Conservation (phyloP, 2,797 vertebrate species). For the Sebastes hubbsi region DNA sequence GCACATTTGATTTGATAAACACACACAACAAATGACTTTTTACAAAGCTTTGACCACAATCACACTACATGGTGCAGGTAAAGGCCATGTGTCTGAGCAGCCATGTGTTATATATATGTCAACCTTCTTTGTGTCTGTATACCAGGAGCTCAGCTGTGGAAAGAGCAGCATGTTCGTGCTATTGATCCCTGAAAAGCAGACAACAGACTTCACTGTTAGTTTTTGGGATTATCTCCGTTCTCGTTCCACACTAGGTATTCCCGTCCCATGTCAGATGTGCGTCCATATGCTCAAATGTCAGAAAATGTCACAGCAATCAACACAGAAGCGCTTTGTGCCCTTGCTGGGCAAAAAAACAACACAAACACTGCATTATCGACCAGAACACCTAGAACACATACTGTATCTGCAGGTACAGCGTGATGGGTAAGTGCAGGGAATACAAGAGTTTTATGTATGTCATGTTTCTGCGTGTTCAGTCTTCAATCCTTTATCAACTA, state of each 20-base stretch:
- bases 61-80: not conserved
- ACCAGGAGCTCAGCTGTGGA: constrained; percentile 59
- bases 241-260: constrained; percentile 84
- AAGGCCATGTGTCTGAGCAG: not conserved
- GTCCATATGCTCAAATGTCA: constrained; percentile 86
- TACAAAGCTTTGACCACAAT: not conserved
- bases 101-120: not conserved
- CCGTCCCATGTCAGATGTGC: constrained; percentile 78
- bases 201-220: constrained; percentile 80
- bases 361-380: constrained; percentile 33
- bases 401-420: constrained; percentile 5
- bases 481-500: not conserved
- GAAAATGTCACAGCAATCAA: constrained; percentile 90
- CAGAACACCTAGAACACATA: constrained; percentile 5
- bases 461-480: not conserved
- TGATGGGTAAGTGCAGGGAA: not conserved
- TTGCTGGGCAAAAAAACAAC: constrained; percentile 37
- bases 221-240: constrained; percentile 91
- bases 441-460: not conserved
- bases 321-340: not conserved
- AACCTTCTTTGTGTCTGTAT: not conserved
- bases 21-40: not conserved
- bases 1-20: not conserved
- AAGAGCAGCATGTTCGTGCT: constrained; percentile 42
- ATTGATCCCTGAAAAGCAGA: constrained; percentile 58